Base-by-base conservation (phyloP, 2,888 invertebrate genomes). In the Yponomeuta malinellus region DNA sequence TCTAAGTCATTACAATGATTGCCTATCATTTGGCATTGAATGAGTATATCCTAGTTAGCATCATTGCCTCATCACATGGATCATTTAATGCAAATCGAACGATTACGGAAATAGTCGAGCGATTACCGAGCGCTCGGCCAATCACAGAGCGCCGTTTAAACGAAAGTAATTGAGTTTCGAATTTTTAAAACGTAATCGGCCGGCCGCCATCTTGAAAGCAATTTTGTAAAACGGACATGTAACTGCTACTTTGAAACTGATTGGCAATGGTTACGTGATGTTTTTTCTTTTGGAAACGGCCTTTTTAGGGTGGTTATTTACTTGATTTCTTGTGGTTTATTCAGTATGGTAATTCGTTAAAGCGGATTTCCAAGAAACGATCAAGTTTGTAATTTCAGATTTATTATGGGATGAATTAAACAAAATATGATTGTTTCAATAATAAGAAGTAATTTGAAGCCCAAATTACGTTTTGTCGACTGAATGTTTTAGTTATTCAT, bases 31-130 rank as follows among this genome's bases (percentile, higher is more conserved):
- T 80, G 81, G 80, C 76, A 79, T 80, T 79, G 81, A 68, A 68
- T 52, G 68, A 59, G 52, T 59, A 59, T 82, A 85, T 70, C 73
- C 76, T 77, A 81, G 83, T 87, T 89, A 85, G 82, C 80, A 75
- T 79, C 79, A 83, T 83, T 82, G 84, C 84, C 87, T 88, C 88
- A 89, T 89, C 88, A 83, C 86, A 89, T 81, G 89, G 86, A 79
- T 79, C 87, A 89, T 90, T 90, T 88, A 90, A 90, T 87, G 84
- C 89, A 88, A 90, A 90, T 90, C 88, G 88, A 87, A 88, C 86
- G 86, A 88, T 88, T 87, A 88, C 83, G 78, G 81, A 81, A 81
- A 85, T 59, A 59, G 52, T 59, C 52, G 15, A 59, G 83, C 81
- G 78, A 87, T 89, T 88, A 88, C 85, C 74, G 75, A 77, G 73